These are phyloP conservation scores for Sesia bembeciformis DNA, from an alignment of 2,888 invertebrate genomes.

Conservation along the genomic window DNA sequence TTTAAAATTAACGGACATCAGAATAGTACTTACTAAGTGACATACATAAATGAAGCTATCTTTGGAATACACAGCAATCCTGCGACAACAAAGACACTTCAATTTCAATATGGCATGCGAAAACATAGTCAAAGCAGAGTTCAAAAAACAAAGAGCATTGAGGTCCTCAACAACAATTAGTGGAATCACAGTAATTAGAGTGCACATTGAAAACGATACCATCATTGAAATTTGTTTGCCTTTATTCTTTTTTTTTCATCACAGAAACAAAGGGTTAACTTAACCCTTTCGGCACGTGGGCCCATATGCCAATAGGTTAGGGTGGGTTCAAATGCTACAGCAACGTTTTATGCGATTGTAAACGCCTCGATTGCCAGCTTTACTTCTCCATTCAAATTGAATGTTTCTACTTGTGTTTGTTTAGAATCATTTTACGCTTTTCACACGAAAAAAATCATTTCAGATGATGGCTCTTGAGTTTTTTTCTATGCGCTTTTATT, in stretches of 20 bases:
- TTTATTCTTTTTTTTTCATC: constrained; percentile 24
- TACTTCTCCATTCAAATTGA: constrained; percentile 21
- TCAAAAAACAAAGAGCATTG: constrained; percentile 49
- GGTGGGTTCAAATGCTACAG: constrained; percentile 6
- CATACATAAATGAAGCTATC: no score
- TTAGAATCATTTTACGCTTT: neutral
- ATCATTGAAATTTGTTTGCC: constrained; percentile 45
- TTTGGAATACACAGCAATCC: no score
- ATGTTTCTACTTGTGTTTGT: constrained; percentile 11
- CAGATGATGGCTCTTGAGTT: no score
- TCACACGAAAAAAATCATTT: no score
- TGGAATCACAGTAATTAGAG: constrained; percentile 63
- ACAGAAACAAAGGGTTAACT: constrained; percentile 42
- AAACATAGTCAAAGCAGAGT: constrained; percentile 61
- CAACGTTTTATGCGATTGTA: neutral
- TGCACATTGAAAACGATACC: constrained; percentile 62
- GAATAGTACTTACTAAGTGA: no score
- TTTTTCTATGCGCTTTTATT: no score
- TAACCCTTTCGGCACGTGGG: constrained; percentile 63
- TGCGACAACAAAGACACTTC: constrained; percentile 34
- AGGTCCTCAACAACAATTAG: constrained; percentile 57
- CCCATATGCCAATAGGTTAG: constrained; percentile 43
- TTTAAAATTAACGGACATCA: no score
- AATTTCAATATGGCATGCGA: constrained; percentile 58
- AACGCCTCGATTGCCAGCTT: constrained; percentile 13